Evolutionary conservation across 2,113 vertebrate genomes (phyloP), one percentile per base, ranked within the genome.

Genomic region (Halichoerus grypus): DNA sequence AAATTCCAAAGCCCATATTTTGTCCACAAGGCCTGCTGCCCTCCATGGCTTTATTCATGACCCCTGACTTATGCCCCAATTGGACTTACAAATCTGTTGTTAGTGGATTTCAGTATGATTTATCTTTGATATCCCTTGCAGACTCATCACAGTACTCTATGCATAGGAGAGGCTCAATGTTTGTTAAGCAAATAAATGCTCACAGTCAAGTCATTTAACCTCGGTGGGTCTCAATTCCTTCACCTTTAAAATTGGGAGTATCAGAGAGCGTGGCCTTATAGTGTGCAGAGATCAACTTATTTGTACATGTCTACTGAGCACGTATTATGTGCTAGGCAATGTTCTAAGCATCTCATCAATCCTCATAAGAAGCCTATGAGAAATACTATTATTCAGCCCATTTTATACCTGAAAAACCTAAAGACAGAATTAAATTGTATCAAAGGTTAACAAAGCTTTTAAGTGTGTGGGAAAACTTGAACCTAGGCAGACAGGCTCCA

Each of bases 321-420:
- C 16, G 26, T 84, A 21, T 59, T 83, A 71, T 10, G 5, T 83
- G 84, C 11, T 39, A 51, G 16, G 18, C 21, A 82, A 63, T 59
- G 28, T 89, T 91, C 49, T 72, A 86, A 36, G 51, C 74, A 94
- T 46, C 59, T 71, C 36, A 87, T 5, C 0, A 21, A 74, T 57
- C 65, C 74, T 81, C 22, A 63, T 31, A 77, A 85, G 65, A 80
- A 91, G 11, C 11, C 55, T 76, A 16, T 53, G 19, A 82, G 46
- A 91, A 82, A 14, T 84, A 59, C 1, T 72, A 53, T 31, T 84
- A 61, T 57, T 88, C 71, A 86, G 31, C 10, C 24, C 16, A n/a
- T 83, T 86, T 92, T 96, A 76, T 61, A 83, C 42, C n/a, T 61
- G 16, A 83, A 86, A 94, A 94, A 39, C 33, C 24, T 55, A 87